A percentile compares a stretch with the other conserved stretches of the same genome.
Evolutionary conservation across 1,140 invertebrate species (phyloP).

Genomic region (Gryon sp.): DNA sequence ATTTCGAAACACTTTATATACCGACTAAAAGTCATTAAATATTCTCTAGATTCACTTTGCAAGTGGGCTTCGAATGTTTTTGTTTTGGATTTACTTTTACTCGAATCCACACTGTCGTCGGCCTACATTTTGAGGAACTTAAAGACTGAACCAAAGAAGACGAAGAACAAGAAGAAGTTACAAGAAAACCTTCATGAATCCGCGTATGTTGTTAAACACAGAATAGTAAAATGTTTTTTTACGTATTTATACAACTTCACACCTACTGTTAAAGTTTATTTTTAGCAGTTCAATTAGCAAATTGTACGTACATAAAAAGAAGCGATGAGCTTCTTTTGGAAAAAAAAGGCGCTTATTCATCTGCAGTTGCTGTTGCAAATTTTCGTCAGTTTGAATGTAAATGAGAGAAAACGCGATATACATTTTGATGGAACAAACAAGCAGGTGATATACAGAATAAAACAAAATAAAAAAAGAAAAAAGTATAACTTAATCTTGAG

Average conservation of each 20-base stretch:
- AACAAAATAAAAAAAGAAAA: too few species aligned
- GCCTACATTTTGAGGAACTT: slow-evolving; percentile 56
- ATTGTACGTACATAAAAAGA: slow-evolving; percentile 1
- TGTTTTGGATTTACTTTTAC: slow-evolving; percentile 70
- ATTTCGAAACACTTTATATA: slow-evolving; percentile 52
- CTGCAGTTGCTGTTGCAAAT: slow-evolving; percentile 8
- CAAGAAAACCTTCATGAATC: slow-evolving; percentile 24
- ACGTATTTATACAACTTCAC: slow-evolving; percentile 13
- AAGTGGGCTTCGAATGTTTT: slow-evolving; percentile 63
- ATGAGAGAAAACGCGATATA: slow-evolving; percentile 30
- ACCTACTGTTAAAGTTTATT: slow-evolving; percentile 24
- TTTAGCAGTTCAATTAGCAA: slow-evolving; percentile 24
- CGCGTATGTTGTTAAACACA: slow-evolving; percentile 27
- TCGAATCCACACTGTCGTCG: slow-evolving; percentile 59
- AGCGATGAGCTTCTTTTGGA: neutral
- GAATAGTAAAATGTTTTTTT: slow-evolving; percentile 34
- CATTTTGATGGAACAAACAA: too few species aligned
- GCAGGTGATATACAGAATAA: too few species aligned
- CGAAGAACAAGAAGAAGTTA: too few species aligned
- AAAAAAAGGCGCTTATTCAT: slow-evolving; percentile 1
- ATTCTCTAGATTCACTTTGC: slow-evolving; percentile 56
- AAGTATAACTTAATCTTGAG: too few species aligned
- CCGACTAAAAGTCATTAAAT: slow-evolving; percentile 60
- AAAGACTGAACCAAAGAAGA: slow-evolving; percentile 31
- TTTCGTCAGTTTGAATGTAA: slow-evolving; percentile 35